Evolutionary conservation across 2,888 invertebrate species (phyloP), one percentile per base, ranked within the genome.

Genomic region (Mythimna loreyi): DNA sequence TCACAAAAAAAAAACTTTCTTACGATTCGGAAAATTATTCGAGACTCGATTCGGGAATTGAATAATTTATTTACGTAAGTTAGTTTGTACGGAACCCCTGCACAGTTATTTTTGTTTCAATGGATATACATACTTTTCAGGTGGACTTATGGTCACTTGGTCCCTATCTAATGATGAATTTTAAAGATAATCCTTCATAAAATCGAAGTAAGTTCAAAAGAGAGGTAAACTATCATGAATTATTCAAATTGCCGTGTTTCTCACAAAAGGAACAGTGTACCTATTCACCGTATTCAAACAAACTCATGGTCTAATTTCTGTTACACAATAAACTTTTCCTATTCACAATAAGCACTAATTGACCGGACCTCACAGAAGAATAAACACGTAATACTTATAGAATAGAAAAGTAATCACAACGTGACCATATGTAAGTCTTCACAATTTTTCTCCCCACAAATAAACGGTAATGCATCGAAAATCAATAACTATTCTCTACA

Each of bases 401-500:
- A n/a, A n/a, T n/a, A 78, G 55, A 68, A 68, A 75, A 71, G 50
- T 47, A 73, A 77, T 64, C 66, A 62, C 45, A 55, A 49, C 61
- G 62, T 52, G 67, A 64, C 33, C 40, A 50, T 47, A 40, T 16
- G 40, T 40, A 59, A 49, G 21, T 70, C 40, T 61, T 47, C 55
- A 75, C 61, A 65, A 57, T 65, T 50, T 73, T 73, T 65, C 60
- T 70, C 40, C 21, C 28, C 40, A 56, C 45, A 75, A 75, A 80
- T 78, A 67, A 56, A 61, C 45, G 36, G 63, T 64, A 72, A 79
- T 72, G 72, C 74, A 73, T 68, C 21, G 65, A 64, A 69, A 76
- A 81, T 77, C 78, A 55, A 81, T 80, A 77, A 75, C 72, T 67
- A 75, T 81, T 80, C 62, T 53, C 69, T 61, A 64, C 67, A 55